Conservation (phyloP, 2,113 vertebrate species). For the Hippotragus niger region DNA sequence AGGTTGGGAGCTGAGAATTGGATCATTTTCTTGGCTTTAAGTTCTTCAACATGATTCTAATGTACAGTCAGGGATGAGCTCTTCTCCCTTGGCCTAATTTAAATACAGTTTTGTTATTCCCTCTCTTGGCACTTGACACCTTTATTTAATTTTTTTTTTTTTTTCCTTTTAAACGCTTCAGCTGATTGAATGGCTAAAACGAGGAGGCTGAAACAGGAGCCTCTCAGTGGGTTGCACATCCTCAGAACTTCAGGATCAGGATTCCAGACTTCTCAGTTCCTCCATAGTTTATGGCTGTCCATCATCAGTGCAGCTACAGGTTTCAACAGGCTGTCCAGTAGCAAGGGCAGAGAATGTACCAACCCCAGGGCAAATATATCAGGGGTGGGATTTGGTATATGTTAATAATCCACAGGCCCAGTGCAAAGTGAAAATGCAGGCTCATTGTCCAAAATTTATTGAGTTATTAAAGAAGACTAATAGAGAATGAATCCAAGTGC, state of each 20-base stretch:
- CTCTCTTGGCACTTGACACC: neutral
- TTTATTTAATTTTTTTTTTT: neutral
- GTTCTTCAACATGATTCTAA: neutral
- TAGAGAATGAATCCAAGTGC: neutral
- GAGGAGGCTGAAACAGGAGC: neutral
- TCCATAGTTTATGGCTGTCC: neutral
- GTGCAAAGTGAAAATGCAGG: neutral
- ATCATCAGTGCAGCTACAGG: neutral
- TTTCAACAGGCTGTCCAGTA: neutral
- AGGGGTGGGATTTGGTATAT: neutral
- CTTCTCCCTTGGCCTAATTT: neutral
- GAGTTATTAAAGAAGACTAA: neutral
- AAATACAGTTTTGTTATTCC: neutral
- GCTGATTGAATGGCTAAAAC: neutral
- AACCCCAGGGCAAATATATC: neutral
- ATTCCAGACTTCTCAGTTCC: neutral
- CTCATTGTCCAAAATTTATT: neutral
- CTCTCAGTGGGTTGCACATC: neutral
- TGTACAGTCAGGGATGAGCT: neutral
- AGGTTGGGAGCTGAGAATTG: neutral
- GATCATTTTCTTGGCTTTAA: neutral
- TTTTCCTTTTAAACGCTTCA: neutral
- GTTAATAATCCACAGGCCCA: neutral
- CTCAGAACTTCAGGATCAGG: accelerated
- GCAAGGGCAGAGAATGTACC: neutral